Evolutionary conservation across 2,888 invertebrate genomes (phyloP).

Genomic region (Agonum fuliginosum): DNA sequence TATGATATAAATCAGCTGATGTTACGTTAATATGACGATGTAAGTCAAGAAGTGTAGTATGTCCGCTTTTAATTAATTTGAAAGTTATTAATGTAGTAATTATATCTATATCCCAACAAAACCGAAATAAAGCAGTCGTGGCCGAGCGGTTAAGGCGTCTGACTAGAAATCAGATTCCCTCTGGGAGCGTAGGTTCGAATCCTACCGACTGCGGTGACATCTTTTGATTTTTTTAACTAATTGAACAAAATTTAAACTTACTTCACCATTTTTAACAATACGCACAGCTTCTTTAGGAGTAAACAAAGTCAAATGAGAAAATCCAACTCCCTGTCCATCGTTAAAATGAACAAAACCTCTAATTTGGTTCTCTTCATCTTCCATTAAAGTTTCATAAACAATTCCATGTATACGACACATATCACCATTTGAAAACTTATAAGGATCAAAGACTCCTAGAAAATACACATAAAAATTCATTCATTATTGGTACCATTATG

Average conservation of each 20-base stretch:
- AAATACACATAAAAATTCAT: constrained; percentile 7
- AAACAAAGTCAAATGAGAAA: constrained; percentile 85
- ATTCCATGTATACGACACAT: constrained; percentile 86
- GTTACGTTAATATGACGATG: too few species aligned
- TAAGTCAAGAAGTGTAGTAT: too few species aligned
- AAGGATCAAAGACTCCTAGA: constrained; percentile 85
- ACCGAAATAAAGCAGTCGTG: constrained; percentile 78
- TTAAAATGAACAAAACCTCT: constrained; percentile 87
- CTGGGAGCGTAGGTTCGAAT: constrained; percentile 94
- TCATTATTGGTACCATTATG: not conserved
- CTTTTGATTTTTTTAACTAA: not conserved
- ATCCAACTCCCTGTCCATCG: constrained; percentile 84
- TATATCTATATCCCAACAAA: not conserved
- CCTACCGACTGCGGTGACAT: constrained; percentile 84
- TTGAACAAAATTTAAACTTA: constrained; percentile 67
- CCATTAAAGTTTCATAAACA: constrained; percentile 86
- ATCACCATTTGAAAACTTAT: constrained; percentile 84
- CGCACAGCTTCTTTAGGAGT: constrained; percentile 86
- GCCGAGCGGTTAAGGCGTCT: constrained; percentile 93
- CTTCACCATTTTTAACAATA: constrained; percentile 88
- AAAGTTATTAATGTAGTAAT: not conserved
- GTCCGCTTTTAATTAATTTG: too few species aligned
- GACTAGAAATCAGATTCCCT: constrained; percentile 93
- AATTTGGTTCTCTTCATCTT: constrained; percentile 87
- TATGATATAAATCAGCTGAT: too few species aligned